Conservation (phyloP, 1,140 invertebrate genomes). For the Cydia fagiglandana region DNA sequence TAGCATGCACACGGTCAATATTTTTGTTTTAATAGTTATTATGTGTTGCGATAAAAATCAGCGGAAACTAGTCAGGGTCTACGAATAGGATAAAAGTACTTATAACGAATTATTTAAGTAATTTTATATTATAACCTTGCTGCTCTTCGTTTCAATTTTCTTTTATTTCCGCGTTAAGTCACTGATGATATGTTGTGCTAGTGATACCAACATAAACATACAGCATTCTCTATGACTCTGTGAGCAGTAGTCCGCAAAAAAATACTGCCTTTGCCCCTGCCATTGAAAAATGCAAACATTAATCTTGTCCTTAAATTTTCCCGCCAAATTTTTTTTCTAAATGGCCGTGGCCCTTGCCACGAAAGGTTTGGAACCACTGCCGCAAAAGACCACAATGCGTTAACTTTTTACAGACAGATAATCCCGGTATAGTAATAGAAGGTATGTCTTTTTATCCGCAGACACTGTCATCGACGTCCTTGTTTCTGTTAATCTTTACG, state of each 20-base stretch:
- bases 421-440: conserved; percentile 16
- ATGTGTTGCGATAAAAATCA: not conserved
- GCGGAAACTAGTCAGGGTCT: not conserved
- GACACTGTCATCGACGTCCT: conserved; percentile 22
- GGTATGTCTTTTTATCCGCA: conserved; percentile 5
- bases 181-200: not conserved
- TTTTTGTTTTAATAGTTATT: not conserved
- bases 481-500: conserved; percentile 17
- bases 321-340: too few species aligned
- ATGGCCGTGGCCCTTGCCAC: not conserved
- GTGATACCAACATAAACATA: too few species aligned
- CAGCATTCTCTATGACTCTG: too few species aligned
- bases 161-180: not conserved
- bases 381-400: not conserved
- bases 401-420: not conserved
- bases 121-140: not conserved
- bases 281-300: too few species aligned
- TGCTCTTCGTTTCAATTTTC: not conserved
- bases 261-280: too few species aligned
- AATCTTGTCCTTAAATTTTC: too few species aligned
- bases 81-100: not conserved
- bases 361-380: not conserved
- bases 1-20: not conserved
- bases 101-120: not conserved
- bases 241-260: too few species aligned